These are phyloP conservation scores for Coenonympha glycerion DNA, from an alignment of 2,888 invertebrate species.

Conservation along the genomic window DNA sequence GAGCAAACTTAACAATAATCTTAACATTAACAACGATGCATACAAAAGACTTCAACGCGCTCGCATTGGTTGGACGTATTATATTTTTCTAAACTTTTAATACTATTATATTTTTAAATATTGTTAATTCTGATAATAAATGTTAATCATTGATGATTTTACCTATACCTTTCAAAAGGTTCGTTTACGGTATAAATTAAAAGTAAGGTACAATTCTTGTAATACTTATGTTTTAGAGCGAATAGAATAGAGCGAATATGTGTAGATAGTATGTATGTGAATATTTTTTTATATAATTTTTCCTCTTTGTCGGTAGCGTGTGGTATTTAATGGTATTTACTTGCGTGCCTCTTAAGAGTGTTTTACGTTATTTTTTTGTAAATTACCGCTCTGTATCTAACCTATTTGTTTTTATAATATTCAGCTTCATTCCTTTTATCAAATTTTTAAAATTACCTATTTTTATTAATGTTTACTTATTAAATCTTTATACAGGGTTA, in stretches of 20 bases:
- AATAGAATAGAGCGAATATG: no score
- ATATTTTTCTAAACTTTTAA: background rate
- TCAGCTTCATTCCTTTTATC: background rate
- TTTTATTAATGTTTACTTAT: background rate
- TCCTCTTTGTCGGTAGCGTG: background rate
- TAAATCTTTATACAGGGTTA: no score
- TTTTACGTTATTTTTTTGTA: background rate
- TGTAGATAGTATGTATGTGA: background rate
- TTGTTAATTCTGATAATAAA: no score
- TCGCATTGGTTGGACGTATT: background rate
- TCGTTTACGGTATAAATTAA: background rate
- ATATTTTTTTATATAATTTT: background rate
- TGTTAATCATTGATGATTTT: no score
- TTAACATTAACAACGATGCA: background rate
- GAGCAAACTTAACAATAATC: background rate
- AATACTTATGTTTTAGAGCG: constrained; percentile 9
- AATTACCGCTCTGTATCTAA: background rate
- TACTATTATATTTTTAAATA: no score
- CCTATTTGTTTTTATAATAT: background rate
- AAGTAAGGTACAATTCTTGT: background rate
- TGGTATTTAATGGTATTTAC: background rate
- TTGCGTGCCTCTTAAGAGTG: background rate
- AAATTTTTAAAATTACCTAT: background rate
- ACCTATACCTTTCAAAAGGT: background rate
- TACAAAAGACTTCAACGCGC: constrained; percentile 50